A percentile compares a stretch with the other conserved stretches of the same genome.
Evolutionary conservation across 2,888 invertebrate species (phyloP).

Genomic region (Stramonita haemastoma): DNA sequence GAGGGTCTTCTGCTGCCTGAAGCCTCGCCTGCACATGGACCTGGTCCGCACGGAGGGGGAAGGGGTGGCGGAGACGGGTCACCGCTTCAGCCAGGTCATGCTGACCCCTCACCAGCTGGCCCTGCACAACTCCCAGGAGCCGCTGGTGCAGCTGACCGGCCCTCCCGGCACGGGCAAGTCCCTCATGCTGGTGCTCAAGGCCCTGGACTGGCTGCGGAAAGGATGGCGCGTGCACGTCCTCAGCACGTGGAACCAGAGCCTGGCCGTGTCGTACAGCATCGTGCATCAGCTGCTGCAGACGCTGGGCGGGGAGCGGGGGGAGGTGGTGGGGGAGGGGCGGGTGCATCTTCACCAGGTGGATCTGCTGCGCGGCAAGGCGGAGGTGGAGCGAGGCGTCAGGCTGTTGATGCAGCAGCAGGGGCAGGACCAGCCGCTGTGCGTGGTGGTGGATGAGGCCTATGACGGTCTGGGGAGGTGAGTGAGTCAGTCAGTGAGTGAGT

Average conservation of each 20-base stretch:
- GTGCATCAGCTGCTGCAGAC: slow-evolving; percentile 20
- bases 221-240: not conserved
- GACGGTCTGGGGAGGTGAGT: not conserved
- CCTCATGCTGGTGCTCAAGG: slow-evolving; percentile 22
- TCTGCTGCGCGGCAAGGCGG: not conserved
- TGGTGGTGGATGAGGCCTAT: slow-evolving; percentile 1
- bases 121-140: not conserved
- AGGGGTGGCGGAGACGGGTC: slow-evolving; percentile 28
- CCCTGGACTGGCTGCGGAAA: slow-evolving; percentile 8
- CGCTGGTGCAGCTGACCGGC: slow-evolving; percentile 23
- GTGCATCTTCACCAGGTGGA: not conserved
- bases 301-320: no score
- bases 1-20: not conserved
- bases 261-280: not conserved
- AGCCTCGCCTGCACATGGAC: slow-evolving; percentile 2
- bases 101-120: slow-evolving; percentile 29
- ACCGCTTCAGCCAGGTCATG: slow-evolving; percentile 29
- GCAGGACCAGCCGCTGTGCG: not conserved
- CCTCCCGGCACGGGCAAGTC: slow-evolving; percentile 37
- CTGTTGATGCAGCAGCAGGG: not conserved
- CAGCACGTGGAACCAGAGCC: slow-evolving; percentile 16
- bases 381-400: slow-evolving; percentile 2
- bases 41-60: slow-evolving; percentile 30
- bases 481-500: not conserved
- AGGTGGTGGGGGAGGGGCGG: not conserved